Conservation (phyloP, 2,888 invertebrate species). For the Calameuta idolon region DNA sequence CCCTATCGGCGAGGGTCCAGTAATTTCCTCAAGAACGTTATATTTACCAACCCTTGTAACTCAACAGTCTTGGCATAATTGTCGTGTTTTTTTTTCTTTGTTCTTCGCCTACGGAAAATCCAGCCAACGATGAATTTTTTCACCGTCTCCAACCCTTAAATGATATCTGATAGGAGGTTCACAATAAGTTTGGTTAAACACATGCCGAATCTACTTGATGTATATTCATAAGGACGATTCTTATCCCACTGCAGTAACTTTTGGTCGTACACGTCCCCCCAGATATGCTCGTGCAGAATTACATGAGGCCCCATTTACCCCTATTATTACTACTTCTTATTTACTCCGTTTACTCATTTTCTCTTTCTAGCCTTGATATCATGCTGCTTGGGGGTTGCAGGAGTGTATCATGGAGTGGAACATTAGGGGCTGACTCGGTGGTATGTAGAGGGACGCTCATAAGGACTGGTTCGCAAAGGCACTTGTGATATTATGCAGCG, state of each 20-base stretch:
- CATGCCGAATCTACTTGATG: not conserved
- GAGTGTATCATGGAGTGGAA: constrained; percentile 27
- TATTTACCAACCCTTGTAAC: not conserved
- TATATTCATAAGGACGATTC: not conserved
- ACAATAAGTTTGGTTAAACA: not conserved
- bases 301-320: constrained; percentile 1
- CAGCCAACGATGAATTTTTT: not conserved
- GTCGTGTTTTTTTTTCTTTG: not conserved
- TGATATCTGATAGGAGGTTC: not conserved
- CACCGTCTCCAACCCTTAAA: not conserved
- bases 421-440: constrained; percentile 7
- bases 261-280: not conserved
- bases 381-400: constrained; percentile 26
- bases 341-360: constrained; percentile 12
- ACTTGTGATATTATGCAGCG: constrained; percentile 52
- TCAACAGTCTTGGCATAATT: not conserved
- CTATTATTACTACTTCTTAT: constrained; percentile 2
- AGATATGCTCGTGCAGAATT: not conserved
- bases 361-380: constrained; percentile 13
- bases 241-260: not conserved
- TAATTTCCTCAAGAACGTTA: not conserved
- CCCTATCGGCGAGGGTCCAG: not conserved
- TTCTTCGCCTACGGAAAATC: not conserved
- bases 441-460: constrained; percentile 7
- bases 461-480: constrained; percentile 12